phyloP scores from a whole-genome alignment of 2,797 vertebrate species.

The Falco peregrinus region DNA sequence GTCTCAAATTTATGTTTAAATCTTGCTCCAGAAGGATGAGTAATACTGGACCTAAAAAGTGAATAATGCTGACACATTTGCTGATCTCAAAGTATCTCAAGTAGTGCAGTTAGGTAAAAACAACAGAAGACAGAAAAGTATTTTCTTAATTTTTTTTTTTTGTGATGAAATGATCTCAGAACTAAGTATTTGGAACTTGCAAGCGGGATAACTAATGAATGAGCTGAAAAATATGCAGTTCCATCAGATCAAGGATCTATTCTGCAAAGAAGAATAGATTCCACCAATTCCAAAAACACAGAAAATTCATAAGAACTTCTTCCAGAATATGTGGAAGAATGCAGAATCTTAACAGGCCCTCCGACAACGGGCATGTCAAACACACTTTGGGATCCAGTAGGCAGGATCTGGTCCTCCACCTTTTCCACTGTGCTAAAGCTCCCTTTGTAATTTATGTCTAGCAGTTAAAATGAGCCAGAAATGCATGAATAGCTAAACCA shows the following conservation, averaged over 20 bases:
- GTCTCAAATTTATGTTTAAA: background rate
- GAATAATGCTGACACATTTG: background rate
- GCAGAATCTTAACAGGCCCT: background rate
- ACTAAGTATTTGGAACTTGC: background rate
- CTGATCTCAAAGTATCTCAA: background rate
- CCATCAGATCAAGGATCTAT: background rate
- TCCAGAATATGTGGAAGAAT: background rate
- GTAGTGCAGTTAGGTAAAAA: background rate
- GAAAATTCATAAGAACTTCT: background rate
- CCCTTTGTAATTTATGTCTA: background rate
- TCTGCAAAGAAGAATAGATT: background rate
- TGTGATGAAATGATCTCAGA: background rate
- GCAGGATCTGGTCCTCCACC: background rate
- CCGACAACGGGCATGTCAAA: background rate
- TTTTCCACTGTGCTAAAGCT: background rate
- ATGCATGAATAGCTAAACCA: background rate
- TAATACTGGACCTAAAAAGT: background rate
- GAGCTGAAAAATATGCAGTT: background rate
- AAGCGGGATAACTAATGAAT: background rate
- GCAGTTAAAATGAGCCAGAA: constrained; percentile 17
- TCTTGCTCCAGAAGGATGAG: background rate
- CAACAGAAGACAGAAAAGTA: background rate
- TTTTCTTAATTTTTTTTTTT: background rate
- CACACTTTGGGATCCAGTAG: background rate
- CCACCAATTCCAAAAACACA: background rate